These are phyloP conservation scores for Sarcophaga variegata DNA, from an alignment of 2,888 invertebrate species.

Conservation along the genomic window DNA sequence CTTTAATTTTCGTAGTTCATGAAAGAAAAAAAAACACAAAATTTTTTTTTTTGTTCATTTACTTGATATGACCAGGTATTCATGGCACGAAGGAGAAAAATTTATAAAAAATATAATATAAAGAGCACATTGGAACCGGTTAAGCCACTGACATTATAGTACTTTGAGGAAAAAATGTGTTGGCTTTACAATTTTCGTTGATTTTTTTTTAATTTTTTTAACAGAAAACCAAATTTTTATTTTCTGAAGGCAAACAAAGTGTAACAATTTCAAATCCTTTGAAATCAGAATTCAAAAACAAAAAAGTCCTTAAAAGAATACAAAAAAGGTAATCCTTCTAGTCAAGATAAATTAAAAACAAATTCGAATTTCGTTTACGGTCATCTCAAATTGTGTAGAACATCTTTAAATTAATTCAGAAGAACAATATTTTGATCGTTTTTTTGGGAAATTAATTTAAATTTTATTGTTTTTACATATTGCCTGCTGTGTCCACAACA, in stretches of 20 bases:
- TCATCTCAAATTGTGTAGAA: no score
- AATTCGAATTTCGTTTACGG: background rate
- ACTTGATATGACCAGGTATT: slow-evolving; percentile 58
- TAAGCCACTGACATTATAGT: slow-evolving; percentile 66
- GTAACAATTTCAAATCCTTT: slow-evolving; percentile 62
- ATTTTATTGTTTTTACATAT: slow-evolving; percentile 53
- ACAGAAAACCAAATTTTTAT: slow-evolving; percentile 25
- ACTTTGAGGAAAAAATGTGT: slow-evolving; percentile 45
- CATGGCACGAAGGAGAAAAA: slow-evolving; percentile 41
- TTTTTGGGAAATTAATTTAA: slow-evolving; percentile 25
- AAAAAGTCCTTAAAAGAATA: background rate
- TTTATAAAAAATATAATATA: slow-evolving; percentile 23
- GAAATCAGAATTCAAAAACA: slow-evolving; percentile 38
- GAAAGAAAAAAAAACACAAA: slow-evolving; percentile 45
- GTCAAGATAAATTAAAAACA: background rate
- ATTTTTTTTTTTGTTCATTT: slow-evolving; percentile 5
- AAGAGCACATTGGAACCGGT: slow-evolving; percentile 67
- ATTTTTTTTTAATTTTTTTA: no score
- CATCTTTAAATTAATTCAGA: no score
- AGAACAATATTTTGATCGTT: slow-evolving; percentile 41
- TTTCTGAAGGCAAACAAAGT: slow-evolving; percentile 28
- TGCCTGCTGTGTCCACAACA: slow-evolving; percentile 51
- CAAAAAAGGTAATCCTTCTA: background rate
- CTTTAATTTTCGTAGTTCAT: slow-evolving; percentile 51
- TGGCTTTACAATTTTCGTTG: slow-evolving; percentile 52